Percentiles rank a stretch among this genome's conserved stretches.
phyloP scores from a whole-genome alignment of 2,888 invertebrate species.

The Catocala fraxini region DNA sequence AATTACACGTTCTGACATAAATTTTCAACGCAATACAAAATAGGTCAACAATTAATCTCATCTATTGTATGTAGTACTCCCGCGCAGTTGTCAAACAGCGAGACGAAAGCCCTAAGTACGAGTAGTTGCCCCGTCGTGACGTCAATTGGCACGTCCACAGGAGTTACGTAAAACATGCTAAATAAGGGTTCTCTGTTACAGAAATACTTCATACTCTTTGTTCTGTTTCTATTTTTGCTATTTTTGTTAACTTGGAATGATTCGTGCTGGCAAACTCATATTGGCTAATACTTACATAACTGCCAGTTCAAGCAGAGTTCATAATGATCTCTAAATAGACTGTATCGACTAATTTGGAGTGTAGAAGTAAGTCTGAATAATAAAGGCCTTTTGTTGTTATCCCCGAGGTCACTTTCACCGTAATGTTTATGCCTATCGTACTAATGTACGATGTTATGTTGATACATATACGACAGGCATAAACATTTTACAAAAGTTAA shows the following conservation, averaged over 20 bases:
- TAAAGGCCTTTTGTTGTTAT: too few species aligned
- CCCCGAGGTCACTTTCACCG: too few species aligned
- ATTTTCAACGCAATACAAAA: too few species aligned
- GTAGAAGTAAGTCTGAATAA: too few species aligned
- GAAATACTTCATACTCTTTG: constrained; percentile 38
- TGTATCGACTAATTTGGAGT: too few species aligned
- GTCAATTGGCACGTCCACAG: constrained; percentile 53
- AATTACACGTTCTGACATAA: neutral
- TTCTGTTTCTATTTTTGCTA: constrained; percentile 14
- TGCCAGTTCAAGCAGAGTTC: neutral
- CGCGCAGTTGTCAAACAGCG: constrained; percentile 43
- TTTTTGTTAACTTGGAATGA: constrained; percentile 12
- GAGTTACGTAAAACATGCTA: constrained; percentile 49
- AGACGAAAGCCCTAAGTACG: constrained; percentile 39
- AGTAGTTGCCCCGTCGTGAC: constrained; percentile 46
- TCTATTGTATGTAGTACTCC: constrained; percentile 1
- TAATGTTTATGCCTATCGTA: too few species aligned
- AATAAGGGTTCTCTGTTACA: constrained; percentile 42
- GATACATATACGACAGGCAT: too few species aligned
- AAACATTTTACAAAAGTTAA: too few species aligned
- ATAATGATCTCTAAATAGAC: neutral
- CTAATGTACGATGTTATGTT: too few species aligned
- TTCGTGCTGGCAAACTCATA: neutral
- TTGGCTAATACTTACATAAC: constrained; percentile 4
- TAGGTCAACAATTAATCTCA: too few species aligned